phyloP scores from a whole-genome alignment of 2,113 vertebrate species.

The Arenaria interpres region DNA sequence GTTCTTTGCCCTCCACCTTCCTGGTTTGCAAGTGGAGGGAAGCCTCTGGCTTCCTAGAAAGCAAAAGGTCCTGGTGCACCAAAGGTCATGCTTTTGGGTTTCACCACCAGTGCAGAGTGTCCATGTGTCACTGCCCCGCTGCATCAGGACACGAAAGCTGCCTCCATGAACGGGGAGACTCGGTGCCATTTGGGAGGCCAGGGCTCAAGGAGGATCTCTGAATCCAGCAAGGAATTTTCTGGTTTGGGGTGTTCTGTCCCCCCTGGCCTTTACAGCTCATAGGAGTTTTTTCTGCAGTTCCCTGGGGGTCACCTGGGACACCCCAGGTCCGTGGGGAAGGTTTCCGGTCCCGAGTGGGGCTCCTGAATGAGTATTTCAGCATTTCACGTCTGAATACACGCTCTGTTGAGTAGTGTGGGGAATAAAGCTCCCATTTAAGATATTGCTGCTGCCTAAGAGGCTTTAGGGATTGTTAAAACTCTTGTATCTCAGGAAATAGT shows the following conservation, averaged over 20 bases:
- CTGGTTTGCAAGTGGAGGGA: neutral
- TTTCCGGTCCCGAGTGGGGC: neutral
- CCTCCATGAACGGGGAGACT: neutral
- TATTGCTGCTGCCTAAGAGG: constrained; percentile 62
- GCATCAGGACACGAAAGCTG: rapidly evolving
- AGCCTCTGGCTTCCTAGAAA: neutral
- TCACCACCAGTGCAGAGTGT: neutral
- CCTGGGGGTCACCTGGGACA: neutral
- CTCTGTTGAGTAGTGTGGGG: neutral
- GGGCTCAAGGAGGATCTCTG: neutral
- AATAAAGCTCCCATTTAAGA: constrained; percentile 64
- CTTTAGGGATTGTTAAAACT: constrained; percentile 63
- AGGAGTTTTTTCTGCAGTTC: neutral
- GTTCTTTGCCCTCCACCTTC: neutral
- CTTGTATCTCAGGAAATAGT: constrained; percentile 42
- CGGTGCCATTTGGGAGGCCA: neutral
- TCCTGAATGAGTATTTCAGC: neutral
- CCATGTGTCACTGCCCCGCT: rapidly evolving
- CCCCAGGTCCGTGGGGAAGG: neutral
- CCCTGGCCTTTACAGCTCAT: neutral
- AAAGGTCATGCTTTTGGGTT: neutral
- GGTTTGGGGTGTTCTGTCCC: neutral
- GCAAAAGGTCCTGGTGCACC: neutral
- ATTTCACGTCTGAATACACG: constrained; percentile 18
- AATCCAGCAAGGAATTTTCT: neutral